Percentiles rank a stretch among this genome's conserved stretches.
These are phyloP conservation scores for Zoanthus solanderi DNA, from an alignment of 92 coral and sea anemone genomes.

Conservation along the genomic window DNA sequence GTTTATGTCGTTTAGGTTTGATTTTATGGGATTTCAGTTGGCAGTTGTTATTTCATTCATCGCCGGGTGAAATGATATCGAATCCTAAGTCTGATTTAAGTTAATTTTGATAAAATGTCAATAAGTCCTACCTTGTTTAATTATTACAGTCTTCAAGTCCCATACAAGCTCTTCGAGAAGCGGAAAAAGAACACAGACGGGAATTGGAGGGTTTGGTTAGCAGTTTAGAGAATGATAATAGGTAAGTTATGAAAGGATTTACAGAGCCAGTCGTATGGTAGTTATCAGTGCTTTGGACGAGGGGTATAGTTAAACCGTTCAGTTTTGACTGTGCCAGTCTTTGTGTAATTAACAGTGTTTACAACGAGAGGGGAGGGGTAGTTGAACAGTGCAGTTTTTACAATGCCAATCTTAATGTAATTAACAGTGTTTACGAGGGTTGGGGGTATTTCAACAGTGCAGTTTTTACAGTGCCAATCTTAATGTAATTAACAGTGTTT, in stretches of 20 bases:
- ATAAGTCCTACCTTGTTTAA: background rate
- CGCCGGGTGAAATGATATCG: too few relatives aligned
- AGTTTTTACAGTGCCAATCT: background rate
- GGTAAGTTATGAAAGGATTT: conserved; percentile 37
- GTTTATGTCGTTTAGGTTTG: too few relatives aligned
- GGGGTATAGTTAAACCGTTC: too few relatives aligned
- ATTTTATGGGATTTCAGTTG: too few relatives aligned
- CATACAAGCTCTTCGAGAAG: conserved; percentile 51
- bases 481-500: background rate
- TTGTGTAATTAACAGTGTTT: background rate
- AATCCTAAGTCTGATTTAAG: too few relatives aligned
- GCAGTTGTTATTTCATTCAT: too few relatives aligned
- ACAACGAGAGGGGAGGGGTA: background rate
- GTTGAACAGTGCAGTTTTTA: background rate
- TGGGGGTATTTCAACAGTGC: background rate
- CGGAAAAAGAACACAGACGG: conserved; percentile 69
- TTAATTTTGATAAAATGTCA: too few relatives aligned
- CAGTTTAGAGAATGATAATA: conserved; percentile 85
- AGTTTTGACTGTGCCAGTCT: background rate
- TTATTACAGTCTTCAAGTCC: conserved; percentile 69
- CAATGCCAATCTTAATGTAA: too few relatives aligned
- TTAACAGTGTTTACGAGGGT: background rate
- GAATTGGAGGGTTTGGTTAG: conserved; percentile 85
- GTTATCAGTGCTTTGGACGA: too few relatives aligned
- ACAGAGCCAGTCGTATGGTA: too few relatives aligned